These are phyloP conservation scores for Anhinga anhinga DNA, from an alignment of 2,113 vertebrate species.

Conservation along the genomic window DNA sequence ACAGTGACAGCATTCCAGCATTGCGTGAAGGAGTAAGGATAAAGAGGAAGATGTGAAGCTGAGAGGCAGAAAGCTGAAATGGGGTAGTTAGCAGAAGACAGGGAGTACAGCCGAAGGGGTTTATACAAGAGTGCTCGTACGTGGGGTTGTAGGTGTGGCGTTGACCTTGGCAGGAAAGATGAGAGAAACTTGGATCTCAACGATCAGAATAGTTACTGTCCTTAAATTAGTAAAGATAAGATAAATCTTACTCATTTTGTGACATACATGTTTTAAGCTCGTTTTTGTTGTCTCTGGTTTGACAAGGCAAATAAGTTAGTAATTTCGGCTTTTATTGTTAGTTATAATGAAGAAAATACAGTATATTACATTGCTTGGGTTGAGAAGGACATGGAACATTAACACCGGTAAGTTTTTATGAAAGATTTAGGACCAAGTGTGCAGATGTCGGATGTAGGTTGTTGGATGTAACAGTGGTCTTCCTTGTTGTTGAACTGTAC, in stretches of 20 bases:
- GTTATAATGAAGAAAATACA: background rate
- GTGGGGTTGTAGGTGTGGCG: background rate
- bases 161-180: background rate
- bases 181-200: background rate
- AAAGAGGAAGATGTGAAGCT: background rate
- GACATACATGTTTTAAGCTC: background rate
- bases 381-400: background rate
- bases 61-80: background rate
- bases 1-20: background rate
- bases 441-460: background rate
- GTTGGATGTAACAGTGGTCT: background rate
- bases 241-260: background rate
- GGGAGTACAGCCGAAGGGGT: background rate
- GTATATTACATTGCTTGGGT: background rate
- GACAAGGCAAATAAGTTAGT: background rate
- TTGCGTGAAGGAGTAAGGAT: background rate
- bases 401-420: background rate
- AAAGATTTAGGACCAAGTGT: background rate
- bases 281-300: background rate
- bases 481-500: background rate
- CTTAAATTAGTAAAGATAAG: background rate
- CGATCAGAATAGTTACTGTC: background rate
- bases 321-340: background rate
- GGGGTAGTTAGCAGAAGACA: background rate
- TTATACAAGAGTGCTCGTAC: background rate